phyloP scores from a whole-genome alignment of 2,797 vertebrate species.

The Mastacembelus armatus region DNA sequence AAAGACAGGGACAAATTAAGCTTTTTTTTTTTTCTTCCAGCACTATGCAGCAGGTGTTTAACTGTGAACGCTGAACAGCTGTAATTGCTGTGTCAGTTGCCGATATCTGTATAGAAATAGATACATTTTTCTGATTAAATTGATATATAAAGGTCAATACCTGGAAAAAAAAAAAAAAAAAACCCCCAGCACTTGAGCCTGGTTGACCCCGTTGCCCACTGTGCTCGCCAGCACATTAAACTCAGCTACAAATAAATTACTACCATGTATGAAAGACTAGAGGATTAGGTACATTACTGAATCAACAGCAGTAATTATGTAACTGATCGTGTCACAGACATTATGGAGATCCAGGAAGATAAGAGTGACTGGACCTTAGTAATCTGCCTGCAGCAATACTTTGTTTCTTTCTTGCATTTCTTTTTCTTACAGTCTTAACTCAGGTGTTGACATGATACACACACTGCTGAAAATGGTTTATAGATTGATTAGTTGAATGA shows the following conservation, averaged over 20 bases:
- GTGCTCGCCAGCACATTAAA: too few relatives aligned
- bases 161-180: constrained; percentile 31
- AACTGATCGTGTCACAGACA: not conserved
- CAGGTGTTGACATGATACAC: too few relatives aligned
- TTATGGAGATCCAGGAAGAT: constrained; percentile 4
- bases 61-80: constrained; percentile 23
- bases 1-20: constrained; percentile 27
- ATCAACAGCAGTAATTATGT: not conserved
- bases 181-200: too few relatives aligned
- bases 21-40: constrained; percentile 4
- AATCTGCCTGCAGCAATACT: too few relatives aligned
- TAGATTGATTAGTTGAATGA: too few relatives aligned
- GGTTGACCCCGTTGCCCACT: too few relatives aligned
- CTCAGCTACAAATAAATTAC: too few relatives aligned
- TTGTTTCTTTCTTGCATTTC: not conserved
- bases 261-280: not conserved
- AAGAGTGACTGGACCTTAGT: not conserved
- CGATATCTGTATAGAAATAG: constrained; percentile 22
- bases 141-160: not conserved
- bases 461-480: too few relatives aligned
- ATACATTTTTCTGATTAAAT: constrained; percentile 21
- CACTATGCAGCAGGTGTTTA: constrained; percentile 41
- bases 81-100: constrained; percentile 45
- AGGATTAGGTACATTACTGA: constrained; percentile 2
- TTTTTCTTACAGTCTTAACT: too few relatives aligned